Base-by-base conservation (phyloP, 2,797 vertebrate genomes). In the Gila robusta region DNA sequence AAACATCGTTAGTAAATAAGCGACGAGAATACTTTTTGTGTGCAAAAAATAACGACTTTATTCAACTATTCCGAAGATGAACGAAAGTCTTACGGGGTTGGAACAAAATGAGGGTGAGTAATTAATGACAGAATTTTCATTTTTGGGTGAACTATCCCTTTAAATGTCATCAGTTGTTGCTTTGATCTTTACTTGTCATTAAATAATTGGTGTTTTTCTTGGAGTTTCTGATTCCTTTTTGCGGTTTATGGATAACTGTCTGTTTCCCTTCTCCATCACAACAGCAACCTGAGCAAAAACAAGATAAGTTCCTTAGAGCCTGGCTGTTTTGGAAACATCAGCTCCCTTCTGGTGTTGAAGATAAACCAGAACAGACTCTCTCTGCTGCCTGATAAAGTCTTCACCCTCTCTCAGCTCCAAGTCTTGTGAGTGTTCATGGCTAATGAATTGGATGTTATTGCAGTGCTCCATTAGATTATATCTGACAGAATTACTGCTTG, bases 221-320 rank as follows among this genome's bases (percentile, higher is more conserved):
- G 14, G 16, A 37, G 39, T 49, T 66, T 76, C 59, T 54, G 26
- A 71, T 54, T 23, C 8, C 5, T 47, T 79, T 1, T 41, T 59
- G 64, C 32, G 32, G 32, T 69, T 84, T 23, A 37, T 67, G 32
- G 8, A 37, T 41, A 16, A 77, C 35, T 76, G 17, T 67, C 19
- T 72, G 39, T 81, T 87, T 89, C 73, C 85, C 16, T 76, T 86
- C 28, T 86, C 44, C 90, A 86, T 88, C 72, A 91, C 84, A 91
- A 82, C 88, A 99, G 98, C 91, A 99, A 99, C 94, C 94, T 99
- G 92, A 99, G 97, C 94, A 99, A 99, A 93, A 99, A 99, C 92
- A 97, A 96, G 93, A 98, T 99, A 94, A 95, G 95, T 71, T 90
- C 95, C 21, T 94, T 99, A 8, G 98, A 99, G 91, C 95, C 96